phyloP scores from a whole-genome alignment of 2,888 invertebrate species.

The Paralinhomoeus sp. region DNA sequence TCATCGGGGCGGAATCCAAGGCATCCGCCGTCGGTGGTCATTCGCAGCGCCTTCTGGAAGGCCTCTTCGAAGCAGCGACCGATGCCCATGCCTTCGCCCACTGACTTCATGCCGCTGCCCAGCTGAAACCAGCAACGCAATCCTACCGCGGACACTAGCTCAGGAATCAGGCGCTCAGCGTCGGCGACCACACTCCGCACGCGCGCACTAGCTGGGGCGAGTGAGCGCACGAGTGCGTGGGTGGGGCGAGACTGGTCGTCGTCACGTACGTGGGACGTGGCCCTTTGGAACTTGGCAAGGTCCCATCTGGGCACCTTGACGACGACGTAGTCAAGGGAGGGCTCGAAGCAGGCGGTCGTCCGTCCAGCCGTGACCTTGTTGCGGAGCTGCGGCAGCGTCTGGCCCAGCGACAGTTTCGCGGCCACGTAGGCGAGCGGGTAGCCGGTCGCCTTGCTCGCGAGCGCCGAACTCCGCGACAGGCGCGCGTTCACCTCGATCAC shows the following conservation, averaged over 20 bases:
- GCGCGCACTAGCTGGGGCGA: too few relatives aligned
- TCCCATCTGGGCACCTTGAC: constrained; percentile 99
- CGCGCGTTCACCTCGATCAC: constrained; percentile 64
- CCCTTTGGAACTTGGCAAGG: constrained; percentile 59
- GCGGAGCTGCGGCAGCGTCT: constrained; percentile 54
- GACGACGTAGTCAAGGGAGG: constrained; percentile 93
- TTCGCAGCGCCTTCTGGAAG: constrained; percentile 88
- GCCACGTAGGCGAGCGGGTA: constrained; percentile 96
- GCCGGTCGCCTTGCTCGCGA: constrained; percentile 97
- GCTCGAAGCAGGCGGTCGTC: constrained; percentile 96
- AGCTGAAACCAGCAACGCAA: too few relatives aligned
- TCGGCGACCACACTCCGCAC: too few relatives aligned
- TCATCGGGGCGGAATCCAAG: too few relatives aligned
- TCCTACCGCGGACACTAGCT: too few relatives aligned
- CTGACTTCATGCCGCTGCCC: constrained; percentile 96
- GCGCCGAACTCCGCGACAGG: constrained; percentile 79
- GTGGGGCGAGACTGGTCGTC: too few relatives aligned
- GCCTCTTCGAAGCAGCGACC: constrained; percentile 95
- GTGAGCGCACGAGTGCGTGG: too few relatives aligned
- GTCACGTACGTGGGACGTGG: constrained; percentile 73
- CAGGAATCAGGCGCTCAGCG: too few relatives aligned
- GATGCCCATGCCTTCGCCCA: constrained; percentile 98
- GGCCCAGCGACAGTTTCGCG: constrained; percentile 71
- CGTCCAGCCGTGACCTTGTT: constrained; percentile 73
- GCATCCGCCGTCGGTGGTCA: constrained; percentile 79